phyloP scores from a whole-genome alignment of 2,888 invertebrate genomes.

The Drosophila monieri region DNA sequence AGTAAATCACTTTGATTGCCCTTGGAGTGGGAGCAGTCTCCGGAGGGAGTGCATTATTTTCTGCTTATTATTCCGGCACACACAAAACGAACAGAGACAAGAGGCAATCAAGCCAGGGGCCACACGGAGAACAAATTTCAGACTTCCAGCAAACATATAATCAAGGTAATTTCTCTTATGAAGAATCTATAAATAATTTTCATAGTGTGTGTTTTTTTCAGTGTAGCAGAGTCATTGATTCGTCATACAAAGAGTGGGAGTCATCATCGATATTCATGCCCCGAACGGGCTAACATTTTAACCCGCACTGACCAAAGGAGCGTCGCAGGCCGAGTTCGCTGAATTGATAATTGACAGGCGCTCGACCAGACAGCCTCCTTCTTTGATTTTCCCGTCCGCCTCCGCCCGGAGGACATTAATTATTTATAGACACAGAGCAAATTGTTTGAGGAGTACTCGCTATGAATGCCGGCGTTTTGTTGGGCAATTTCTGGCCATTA shows the following conservation, averaged over 20 bases:
- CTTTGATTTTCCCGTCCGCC: slow-evolving; percentile 5
- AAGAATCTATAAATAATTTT: no score
- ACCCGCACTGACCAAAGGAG: slow-evolving; percentile 20
- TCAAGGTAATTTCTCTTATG: background rate
- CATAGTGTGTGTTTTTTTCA: background rate
- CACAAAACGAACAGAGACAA: slow-evolving; percentile 48
- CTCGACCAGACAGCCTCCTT: slow-evolving; percentile 18
- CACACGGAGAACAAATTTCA: background rate
- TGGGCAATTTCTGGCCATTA: slow-evolving; percentile 43
- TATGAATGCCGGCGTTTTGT: slow-evolving; percentile 57
- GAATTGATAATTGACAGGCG: slow-evolving; percentile 65
- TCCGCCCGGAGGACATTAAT: slow-evolving; percentile 55
- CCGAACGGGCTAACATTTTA: slow-evolving; percentile 33
- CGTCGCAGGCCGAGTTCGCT: slow-evolving; percentile 33
- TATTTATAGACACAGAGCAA: slow-evolving; percentile 60
- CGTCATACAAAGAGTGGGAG: slow-evolving; percentile 43
- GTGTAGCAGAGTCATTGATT: slow-evolving; percentile 27
- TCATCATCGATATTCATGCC: slow-evolving; percentile 56
- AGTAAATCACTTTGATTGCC: slow-evolving; percentile 60
- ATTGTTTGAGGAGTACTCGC: slow-evolving; percentile 28
- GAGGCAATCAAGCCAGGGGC: slow-evolving; percentile 31
- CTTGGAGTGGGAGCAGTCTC: slow-evolving; percentile 49
- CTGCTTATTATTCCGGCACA: slow-evolving; percentile 64
- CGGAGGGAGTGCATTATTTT: slow-evolving; percentile 69
- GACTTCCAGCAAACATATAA: background rate